Percentiles rank a stretch among this genome's conserved stretches.
Conservation (phyloP, 1,140 invertebrate genomes). For the Ridgeia piscesae region DNA sequence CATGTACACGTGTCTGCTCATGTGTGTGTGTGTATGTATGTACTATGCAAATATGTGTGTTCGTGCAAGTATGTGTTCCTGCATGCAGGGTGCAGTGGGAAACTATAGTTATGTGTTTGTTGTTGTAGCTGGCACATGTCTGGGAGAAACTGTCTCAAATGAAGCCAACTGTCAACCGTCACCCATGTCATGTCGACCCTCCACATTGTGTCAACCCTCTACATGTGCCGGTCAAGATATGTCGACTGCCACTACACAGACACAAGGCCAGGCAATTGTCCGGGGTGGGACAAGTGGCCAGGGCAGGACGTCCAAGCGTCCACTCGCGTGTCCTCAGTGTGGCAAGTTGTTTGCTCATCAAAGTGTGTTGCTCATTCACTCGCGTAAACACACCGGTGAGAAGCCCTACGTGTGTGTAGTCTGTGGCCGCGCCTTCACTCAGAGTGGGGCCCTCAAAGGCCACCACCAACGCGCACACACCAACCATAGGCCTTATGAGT, state of each 20-base stretch:
- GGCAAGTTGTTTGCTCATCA: slow-evolving; percentile 54
- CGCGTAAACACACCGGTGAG: slow-evolving; percentile 42
- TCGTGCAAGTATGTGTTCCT: neutral
- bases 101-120: neutral
- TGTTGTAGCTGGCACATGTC: neutral
- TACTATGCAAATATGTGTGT: neutral
- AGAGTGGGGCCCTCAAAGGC: slow-evolving; percentile 8
- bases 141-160: neutral
- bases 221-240: neutral
- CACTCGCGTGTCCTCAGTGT: slow-evolving; percentile 53
- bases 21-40: neutral
- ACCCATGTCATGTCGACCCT: neutral
- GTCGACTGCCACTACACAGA: neutral
- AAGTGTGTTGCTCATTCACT: slow-evolving; percentile 45
- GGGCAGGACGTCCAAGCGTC: slow-evolving; percentile 19
- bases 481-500: slow-evolving; percentile 77
- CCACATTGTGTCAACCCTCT: neutral
- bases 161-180: neutral
- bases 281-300: neutral
- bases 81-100: neutral
- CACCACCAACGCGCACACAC: slow-evolving; percentile 86
- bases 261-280: neutral
- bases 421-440: slow-evolving; percentile 27
- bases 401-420: slow-evolving; percentile 38
- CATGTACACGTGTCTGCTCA: neutral